These are phyloP conservation scores for Delia radicum DNA, from an alignment of 1,140 invertebrate genomes.

Conservation along the genomic window DNA sequence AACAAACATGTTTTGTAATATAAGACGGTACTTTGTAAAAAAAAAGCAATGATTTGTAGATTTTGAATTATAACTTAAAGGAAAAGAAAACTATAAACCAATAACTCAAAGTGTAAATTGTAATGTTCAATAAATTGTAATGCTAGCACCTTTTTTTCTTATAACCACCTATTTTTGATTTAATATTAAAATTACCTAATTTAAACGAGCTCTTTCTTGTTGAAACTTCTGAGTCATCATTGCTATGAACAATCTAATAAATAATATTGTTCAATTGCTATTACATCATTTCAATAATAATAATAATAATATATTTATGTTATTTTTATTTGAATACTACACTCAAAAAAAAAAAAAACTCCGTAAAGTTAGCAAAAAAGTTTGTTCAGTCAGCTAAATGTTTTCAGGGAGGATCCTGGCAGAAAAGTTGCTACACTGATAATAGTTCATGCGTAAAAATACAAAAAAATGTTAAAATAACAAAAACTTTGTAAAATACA, in stretches of 20 bases:
- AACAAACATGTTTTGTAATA: neutral
- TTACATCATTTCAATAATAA: neutral
- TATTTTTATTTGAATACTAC: too few species aligned
- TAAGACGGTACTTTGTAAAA: too few species aligned
- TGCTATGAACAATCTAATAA: neutral
- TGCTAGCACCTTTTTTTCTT: neutral
- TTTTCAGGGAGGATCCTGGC: too few species aligned
- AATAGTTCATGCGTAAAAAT: too few species aligned
- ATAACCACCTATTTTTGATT: neutral
- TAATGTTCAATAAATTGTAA: neutral
- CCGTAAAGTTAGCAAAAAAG: too few species aligned
- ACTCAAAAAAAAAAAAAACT: too few species aligned
- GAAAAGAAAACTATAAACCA: neutral
- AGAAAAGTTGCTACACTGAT: too few species aligned
- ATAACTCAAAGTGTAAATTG: neutral
- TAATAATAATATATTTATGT: too few species aligned
- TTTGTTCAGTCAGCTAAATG: too few species aligned
- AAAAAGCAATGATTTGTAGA: too few species aligned
- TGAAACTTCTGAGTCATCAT: neutral
- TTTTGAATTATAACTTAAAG: neutral
- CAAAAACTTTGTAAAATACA: too few species aligned
- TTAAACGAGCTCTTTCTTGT: neutral
- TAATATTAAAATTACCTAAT: neutral
- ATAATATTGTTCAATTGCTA: neutral
- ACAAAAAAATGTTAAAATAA: too few species aligned